phyloP scores from a whole-genome alignment of 2,888 invertebrate species.

The Buathra laborator region DNA sequence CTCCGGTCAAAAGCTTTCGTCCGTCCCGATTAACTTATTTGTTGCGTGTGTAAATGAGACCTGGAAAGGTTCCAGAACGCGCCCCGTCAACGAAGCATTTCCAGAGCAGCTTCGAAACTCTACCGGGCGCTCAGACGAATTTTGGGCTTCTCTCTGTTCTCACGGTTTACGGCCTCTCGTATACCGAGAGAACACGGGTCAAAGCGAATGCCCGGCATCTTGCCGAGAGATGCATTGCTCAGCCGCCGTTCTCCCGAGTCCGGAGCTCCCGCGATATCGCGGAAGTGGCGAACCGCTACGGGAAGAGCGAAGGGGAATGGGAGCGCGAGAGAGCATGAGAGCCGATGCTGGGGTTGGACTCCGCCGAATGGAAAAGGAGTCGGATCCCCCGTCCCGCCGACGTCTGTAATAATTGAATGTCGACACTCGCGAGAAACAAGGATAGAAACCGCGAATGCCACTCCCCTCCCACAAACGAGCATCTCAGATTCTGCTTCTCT shows the following conservation, averaged over 20 bases:
- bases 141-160: slow-evolving; percentile 6
- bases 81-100: slow-evolving; percentile 42
- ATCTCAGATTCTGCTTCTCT: slow-evolving; percentile 15
- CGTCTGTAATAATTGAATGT: slow-evolving; percentile 32
- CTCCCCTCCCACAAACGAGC: neutral
- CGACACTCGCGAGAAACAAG: slow-evolving; percentile 15
- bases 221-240: slow-evolving; percentile 34
- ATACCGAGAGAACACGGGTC: neutral
- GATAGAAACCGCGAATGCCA: neutral
- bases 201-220: slow-evolving; percentile 15
- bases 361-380: slow-evolving; percentile 26
- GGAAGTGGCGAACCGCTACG: slow-evolving; percentile 14
- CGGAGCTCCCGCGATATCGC: slow-evolving; percentile 2
- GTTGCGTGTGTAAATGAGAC: slow-evolving; percentile 53
- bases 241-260: neutral
- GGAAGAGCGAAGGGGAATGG: neutral
- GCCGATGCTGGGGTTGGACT: slow-evolving; percentile 16
- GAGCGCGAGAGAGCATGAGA: slow-evolving; percentile 29
- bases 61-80: slow-evolving; percentile 55
- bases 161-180: neutral
- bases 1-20: slow-evolving; percentile 1
- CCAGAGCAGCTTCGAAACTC: neutral
- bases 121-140: neutral
- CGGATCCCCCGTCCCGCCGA: neutral
- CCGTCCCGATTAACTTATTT: slow-evolving; percentile 54